Base-by-base conservation (phyloP, 2,797 vertebrate genomes). In the Acipenser oxyrinchus region DNA sequence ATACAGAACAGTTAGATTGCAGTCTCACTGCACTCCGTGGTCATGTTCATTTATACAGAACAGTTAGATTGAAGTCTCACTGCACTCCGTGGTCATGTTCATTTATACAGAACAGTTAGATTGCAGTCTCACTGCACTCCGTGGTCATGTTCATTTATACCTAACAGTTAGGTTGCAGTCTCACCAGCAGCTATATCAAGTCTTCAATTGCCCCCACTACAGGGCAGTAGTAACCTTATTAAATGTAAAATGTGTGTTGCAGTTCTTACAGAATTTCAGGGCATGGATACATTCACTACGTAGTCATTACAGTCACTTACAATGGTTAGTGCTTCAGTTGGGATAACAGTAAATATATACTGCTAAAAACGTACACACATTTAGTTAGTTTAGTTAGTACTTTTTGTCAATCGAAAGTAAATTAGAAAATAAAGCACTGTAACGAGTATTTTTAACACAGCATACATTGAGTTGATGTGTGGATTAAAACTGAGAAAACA, bases 101-200 rank as follows among this genome's bases (percentile, higher is more conserved):
- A 37, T 37, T 37, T 37, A 37, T 65, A 10, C 59, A 48, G n/a
- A 66, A 51, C 50, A 64, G 49, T 6, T 53, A 18, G 37, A 53
- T 52, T 50, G 48, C 12, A 58, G 37, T 49, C 48, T 57, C 51
- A 53, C 64, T 58, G 53, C 49, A 55, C 49, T 66, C n/a, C 57
- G 55, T 66, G 64, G 48, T 65, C 8, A 65, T 65, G 64, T 57
- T 51, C 64, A 66, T n/a, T 59, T 58, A 50, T 5, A 37, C 37
- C 4, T 4, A 37, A 5, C 37, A 37, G 37, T 37, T 37, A 37
- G 37, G 5, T 37, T 37, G 5, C 37, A 37, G 37, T 37, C 37
- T 37, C 37, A 37, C 10, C 55, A 58, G 55, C 55, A 58, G 6
- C 37, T 37, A 37, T 37, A 37, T 37, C 37, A 37, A 37, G 37